Evolutionary conservation across 1,140 invertebrate species (phyloP), one percentile per base, ranked within the genome.

Genomic region (Saccostrea glomerata): DNA sequence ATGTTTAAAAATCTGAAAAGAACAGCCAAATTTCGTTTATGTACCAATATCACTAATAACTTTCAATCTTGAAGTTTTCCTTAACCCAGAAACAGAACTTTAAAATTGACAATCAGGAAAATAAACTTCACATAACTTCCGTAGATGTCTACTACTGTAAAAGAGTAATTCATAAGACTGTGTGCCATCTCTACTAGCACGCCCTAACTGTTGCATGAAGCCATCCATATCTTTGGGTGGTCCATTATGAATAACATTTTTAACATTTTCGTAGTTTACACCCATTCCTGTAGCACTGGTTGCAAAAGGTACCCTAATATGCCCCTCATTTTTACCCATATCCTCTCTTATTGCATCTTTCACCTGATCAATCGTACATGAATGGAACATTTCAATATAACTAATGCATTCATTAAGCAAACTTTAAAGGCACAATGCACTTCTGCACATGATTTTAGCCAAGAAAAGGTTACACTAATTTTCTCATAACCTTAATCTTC

Each of bases 261-360:
- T 77, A 0, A 88, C 47, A 13, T 25, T 55, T 25, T 56, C 47
- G 47, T 88, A 90, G 40, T 91, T 90, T 0, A 91, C 87, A 17
- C 88, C 88, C 90, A 91, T 91, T 7, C 88, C 90, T 23, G 89
- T 86, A 15, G 90, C 88, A 86, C 86, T 88, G 5, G 90, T 91
- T 6, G 87, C 87, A 60, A 91, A 56, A 25, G 90, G 17, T 0
- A 90, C 23, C 15, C 87, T 12, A n/a, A 90, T 56, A 3, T 30
- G 85, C 1, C 89, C 87, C 70, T 89, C 47, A 15, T 56, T 55
- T 58, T 83, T 23, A 36, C 58, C 55, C 23, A 89, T 87, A 25
- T 87, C n/a, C 20, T 77, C 47, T 58, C 86, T 87, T 6, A 90
- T 88, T 7, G 47, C n/a, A 15, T 90, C 88, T 23, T 90, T 86